Base-by-base conservation (phyloP, 2,797 vertebrate species). In the Notoglanidium macrostoma region DNA sequence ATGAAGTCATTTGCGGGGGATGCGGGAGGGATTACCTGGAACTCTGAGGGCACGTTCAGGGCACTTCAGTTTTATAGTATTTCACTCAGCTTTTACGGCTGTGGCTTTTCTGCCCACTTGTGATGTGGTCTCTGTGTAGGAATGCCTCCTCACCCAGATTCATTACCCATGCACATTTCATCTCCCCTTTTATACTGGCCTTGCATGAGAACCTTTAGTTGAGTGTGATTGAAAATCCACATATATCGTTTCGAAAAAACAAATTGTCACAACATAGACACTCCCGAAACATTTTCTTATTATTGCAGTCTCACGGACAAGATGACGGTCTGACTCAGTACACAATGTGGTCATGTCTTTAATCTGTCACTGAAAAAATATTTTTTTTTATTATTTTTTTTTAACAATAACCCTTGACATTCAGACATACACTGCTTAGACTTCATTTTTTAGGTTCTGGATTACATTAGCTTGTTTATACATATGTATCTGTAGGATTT, bases 51-150 rank as follows among this genome's bases (percentile, higher is more conserved):
- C 73, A 87, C 29, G 74, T 67, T 73, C 21, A 88, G 86, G 88
- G 74, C 87, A 90, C 80, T 91, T 90, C 84, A 87, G 87, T 90
- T 91, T 91, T 92, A 89, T 91, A 87, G 86, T 90, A 88, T 92
- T 92, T 90, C 57, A 73, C 84, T 63, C 81, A 40, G 55, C 84
- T 89, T 92, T 93, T 88, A 91, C 89, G 83, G 91, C 86, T 78
- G 59, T 85, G 85, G 79, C 86, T 84, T 94, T 86, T 85, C 19
- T 87, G 85, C 86, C 87, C 89, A 90, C 78, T 80, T 91, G 88
- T 92, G 89, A 92, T 91, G 92, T 92, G 90, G 90, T 91, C 86
- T 91, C 77, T 82, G 80, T 57, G 15, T 55, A 92, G 90, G 89
- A 93, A 93, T 90, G 87, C 90, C 85, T 92, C 87, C 79, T 88